Percentiles rank a stretch among this genome's conserved stretches.
phyloP scores from a whole-genome alignment of 1,140 invertebrate species.

The Euura saliciscinereae region DNA sequence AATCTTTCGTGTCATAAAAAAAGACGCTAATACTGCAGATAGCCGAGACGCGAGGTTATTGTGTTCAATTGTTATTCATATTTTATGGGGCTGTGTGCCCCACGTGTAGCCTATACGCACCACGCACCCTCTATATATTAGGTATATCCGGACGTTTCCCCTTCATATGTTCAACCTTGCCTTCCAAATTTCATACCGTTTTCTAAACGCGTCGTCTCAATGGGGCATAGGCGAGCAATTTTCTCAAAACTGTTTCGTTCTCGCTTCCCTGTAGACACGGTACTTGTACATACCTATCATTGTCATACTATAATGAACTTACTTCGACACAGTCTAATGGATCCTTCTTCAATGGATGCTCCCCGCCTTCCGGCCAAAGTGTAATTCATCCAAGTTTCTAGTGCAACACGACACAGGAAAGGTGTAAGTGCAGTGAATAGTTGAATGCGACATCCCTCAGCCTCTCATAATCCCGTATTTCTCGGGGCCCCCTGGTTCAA shows the following conservation, averaged over 20 bases:
- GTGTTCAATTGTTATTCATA: slow-evolving; percentile 55
- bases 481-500: too few species aligned
- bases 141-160: not conserved
- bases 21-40: slow-evolving; percentile 9
- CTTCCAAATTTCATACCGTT: not conserved
- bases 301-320: too few species aligned
- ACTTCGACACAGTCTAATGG: too few species aligned
- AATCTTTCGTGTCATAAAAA: not conserved
- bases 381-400: too few species aligned
- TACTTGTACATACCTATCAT: too few species aligned
- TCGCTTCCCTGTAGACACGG: too few species aligned
- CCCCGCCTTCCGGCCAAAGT: too few species aligned
- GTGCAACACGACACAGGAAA: too few species aligned
- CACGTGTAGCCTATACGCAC: not conserved
- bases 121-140: not conserved
- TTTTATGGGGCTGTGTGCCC: slow-evolving; percentile 17
- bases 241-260: not conserved
- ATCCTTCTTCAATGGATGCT: too few species aligned
- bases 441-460: too few species aligned
- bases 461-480: too few species aligned
- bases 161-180: not conserved
- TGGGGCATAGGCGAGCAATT: not conserved
- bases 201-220: not conserved
- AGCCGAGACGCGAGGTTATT: slow-evolving; percentile 31
- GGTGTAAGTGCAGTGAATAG: too few species aligned